Base-by-base conservation (phyloP, 1,140 invertebrate species). In the Archivesica marissinica region DNA sequence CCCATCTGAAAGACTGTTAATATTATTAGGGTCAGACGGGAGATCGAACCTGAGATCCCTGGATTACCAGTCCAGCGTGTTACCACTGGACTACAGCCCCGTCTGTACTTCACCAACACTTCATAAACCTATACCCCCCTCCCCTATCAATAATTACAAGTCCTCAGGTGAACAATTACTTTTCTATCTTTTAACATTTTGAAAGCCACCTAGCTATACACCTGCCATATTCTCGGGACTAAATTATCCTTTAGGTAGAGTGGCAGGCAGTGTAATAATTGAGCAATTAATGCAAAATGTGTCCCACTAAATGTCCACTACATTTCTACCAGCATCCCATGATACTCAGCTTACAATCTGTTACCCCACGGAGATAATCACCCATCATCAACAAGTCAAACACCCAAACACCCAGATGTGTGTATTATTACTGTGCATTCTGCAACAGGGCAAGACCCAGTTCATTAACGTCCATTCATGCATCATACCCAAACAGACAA, bases 211-310 rank as follows among this genome's bases (percentile, higher is more conserved):
- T n/a, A n/a, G n/a, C n/a, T 23, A 30, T 4, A 44, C 68, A 72
- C 68, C 68, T 72, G 68, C 68, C 39, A 33, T 50, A 38, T 30
- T 28, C 13, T 44, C 44, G 20, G 35, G n/a, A 30, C 33, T 39
- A 66, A 66, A 66, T 30, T 50, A 11, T 50, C 11, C 68, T 50
- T 47, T 17, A 72, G 1, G 4, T 52, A 28, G 23, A 47, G 30
- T 76, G 74, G 59, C 74, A 76, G 20, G 50, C 39, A 76, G 74
- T 35, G 52, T 76, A 76, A 76, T 76, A 76, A 56, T 59, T 76
- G 74, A 30, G 52, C 74, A 76, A 76, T 76, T 76, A 76, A 28
- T 35, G 25, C 74, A 33, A 56, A 76, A 52, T 11, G 17, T 56
- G 52, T 25, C 52, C 28, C 52, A 56, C 52, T 39, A 6, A 25